Evolutionary conservation across 2,888 invertebrate genomes (phyloP).

Genomic region (Tinea pellionella): DNA sequence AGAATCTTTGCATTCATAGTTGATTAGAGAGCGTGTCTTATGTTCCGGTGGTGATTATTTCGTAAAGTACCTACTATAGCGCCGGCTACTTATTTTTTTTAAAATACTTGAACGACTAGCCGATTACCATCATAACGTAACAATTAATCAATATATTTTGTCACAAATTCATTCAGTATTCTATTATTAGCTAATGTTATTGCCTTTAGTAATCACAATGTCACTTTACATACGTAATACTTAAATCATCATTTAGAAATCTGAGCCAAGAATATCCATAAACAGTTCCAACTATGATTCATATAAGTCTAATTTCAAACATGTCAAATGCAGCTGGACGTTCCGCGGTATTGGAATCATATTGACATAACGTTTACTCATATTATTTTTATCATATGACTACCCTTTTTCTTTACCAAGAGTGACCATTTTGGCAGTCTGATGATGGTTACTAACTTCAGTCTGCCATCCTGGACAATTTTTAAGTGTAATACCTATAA

Average conservation of each 20-base stretch:
- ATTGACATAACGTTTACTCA: background rate
- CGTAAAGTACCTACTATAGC: too few relatives aligned
- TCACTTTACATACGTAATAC: background rate
- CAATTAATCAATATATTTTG: background rate
- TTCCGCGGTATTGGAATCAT: background rate
- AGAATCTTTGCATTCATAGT: too few relatives aligned
- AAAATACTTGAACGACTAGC: too few relatives aligned
- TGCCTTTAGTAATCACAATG: background rate
- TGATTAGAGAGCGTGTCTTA: too few relatives aligned
- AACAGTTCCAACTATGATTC: conserved; percentile 2
- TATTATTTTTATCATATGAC: background rate
- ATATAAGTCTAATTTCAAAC: background rate
- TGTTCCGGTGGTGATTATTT: too few relatives aligned
- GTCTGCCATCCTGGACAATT: too few relatives aligned
- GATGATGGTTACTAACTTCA: too few relatives aligned
- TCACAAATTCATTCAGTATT: background rate
- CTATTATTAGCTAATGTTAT: background rate
- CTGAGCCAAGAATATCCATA: conserved; percentile 1
- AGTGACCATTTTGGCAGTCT: too few relatives aligned
- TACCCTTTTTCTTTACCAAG: background rate
- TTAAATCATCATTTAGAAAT: background rate
- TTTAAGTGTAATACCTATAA: too few relatives aligned
- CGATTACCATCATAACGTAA: background rate
- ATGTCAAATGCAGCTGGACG: background rate
- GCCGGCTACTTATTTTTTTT: too few relatives aligned